These are phyloP conservation scores for Zele albiditarsus DNA, from an alignment of 2,888 invertebrate genomes.

Conservation along the genomic window DNA sequence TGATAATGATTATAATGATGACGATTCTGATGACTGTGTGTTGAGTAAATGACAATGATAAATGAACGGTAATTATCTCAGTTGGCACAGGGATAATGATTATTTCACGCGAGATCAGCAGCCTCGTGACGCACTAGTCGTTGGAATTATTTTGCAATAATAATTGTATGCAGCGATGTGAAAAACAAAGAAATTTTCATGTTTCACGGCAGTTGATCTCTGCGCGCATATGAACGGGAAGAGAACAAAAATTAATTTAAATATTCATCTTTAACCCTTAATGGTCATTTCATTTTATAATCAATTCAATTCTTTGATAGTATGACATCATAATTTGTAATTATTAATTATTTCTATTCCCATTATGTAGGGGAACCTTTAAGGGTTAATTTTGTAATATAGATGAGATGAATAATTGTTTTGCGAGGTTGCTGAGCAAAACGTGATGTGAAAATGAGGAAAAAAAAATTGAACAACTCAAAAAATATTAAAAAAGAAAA, in stretches of 20 bases:
- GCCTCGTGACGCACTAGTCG: constrained; percentile 8
- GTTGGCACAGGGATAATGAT: constrained; percentile 16
- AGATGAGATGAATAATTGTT: background rate
- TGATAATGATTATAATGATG: constrained; percentile 15
- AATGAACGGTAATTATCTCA: constrained; percentile 32
- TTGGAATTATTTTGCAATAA: background rate
- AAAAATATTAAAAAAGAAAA: constrained; percentile 13
- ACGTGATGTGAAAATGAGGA: background rate
- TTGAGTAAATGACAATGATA: constrained; percentile 45
- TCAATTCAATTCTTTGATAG: too few relatives aligned
- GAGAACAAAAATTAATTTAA: background rate
- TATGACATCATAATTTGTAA: too few relatives aligned
- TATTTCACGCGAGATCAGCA: constrained; percentile 2
- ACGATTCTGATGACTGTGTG: constrained; percentile 8
- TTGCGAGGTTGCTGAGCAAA: constrained; percentile 22
- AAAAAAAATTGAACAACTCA: background rate
- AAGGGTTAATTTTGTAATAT: background rate
- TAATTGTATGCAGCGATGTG: background rate
- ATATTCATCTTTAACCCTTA: constrained; percentile 8
- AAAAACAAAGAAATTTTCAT: background rate
- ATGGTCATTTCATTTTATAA: too few relatives aligned
- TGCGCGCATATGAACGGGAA: background rate
- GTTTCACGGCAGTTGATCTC: background rate
- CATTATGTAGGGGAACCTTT: too few relatives aligned
- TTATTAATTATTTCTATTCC: too few relatives aligned